Conservation (phyloP, 2,888 invertebrate species). For the Gasteruption jaculator region DNA sequence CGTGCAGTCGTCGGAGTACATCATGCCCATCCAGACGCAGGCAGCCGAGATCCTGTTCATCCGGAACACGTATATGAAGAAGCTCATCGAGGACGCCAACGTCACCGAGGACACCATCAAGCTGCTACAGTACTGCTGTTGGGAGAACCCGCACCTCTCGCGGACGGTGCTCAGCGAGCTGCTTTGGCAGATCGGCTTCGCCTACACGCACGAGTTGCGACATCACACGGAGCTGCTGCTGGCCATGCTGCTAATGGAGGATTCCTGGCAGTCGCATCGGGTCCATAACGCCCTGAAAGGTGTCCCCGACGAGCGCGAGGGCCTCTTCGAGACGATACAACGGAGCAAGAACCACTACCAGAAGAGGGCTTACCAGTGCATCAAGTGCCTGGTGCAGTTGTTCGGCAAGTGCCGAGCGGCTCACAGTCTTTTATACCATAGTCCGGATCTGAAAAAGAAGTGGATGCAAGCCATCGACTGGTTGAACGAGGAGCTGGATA, state of each 20-base stretch:
- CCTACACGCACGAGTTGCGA: constrained; percentile 90
- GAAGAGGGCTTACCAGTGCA: constrained; percentile 94
- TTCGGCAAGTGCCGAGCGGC: constrained; percentile 83
- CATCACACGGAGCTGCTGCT: constrained; percentile 87
- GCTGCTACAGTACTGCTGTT: constrained; percentile 87
- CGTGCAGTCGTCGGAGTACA: constrained; percentile 53
- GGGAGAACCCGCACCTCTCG: constrained; percentile 96
- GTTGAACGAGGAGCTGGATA: constrained; percentile 92
- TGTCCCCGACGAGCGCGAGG: constrained; percentile 81
- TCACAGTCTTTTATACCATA: constrained; percentile 72
- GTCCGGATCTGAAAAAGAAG: constrained; percentile 75
- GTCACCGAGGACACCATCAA: constrained; percentile 87
- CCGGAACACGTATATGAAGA: constrained; percentile 86
- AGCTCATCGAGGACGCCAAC: constrained; percentile 91
- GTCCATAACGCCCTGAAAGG: constrained; percentile 91
- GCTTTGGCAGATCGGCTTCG: constrained; percentile 82
- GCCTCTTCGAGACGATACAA: constrained; percentile 87
- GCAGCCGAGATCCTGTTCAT: constrained; percentile 81
- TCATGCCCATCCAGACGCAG: constrained; percentile 67
- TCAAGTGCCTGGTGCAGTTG: constrained; percentile 89
- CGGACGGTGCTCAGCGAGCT: constrained; percentile 84
- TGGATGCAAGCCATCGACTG: constrained; percentile 89
- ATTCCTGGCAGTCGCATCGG: constrained; percentile 93
- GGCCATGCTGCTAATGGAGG: constrained; percentile 84
- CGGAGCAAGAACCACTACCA: constrained; percentile 92